These are phyloP conservation scores for Menidia menidia DNA, from an alignment of 2,797 vertebrate species.

Conservation along the genomic window DNA sequence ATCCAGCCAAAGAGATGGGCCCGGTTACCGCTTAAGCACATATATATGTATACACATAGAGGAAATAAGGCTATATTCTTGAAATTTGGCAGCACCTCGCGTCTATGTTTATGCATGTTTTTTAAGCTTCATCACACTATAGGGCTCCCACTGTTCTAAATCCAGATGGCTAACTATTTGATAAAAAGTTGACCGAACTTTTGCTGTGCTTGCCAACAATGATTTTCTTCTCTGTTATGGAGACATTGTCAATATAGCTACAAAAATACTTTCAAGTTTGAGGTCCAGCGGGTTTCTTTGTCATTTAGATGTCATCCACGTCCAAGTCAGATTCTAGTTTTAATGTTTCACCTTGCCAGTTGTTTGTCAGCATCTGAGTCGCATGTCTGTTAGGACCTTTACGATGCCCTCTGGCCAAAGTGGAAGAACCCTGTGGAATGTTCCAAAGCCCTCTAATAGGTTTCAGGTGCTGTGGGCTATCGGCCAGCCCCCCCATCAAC, in stretches of 20 bases:
- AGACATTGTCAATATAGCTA: constrained; percentile 45
- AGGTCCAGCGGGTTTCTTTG: neutral
- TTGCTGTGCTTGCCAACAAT: constrained; percentile 65
- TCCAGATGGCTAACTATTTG: constrained; percentile 84
- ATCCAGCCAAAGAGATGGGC: constrained; percentile 78
- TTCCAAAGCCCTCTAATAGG: constrained; percentile 86
- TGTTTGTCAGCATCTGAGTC: constrained; percentile 62
- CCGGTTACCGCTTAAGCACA: constrained; percentile 80
- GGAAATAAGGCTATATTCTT: constrained; percentile 67
- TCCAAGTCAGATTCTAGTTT: constrained; percentile 44
- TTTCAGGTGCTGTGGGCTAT: constrained; percentile 86
- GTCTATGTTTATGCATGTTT: constrained; percentile 79
- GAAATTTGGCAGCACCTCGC: constrained; percentile 77
- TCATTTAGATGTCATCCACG: constrained; percentile 11
- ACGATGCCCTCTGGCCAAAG: constrained; percentile 84
- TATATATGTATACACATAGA: constrained; percentile 57
- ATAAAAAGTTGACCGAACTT: constrained; percentile 82
- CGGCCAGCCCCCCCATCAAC: constrained; percentile 72
- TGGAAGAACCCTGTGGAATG: constrained; percentile 85
- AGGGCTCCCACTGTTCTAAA: constrained; percentile 80
- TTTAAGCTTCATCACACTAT: constrained; percentile 80
- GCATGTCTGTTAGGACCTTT: constrained; percentile 80
- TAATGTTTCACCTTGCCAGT: constrained; percentile 75
- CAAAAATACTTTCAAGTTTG: constrained; percentile 19
- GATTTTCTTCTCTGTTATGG: constrained; percentile 64